phyloP scores from a whole-genome alignment of 2,113 vertebrate genomes.

The Saccopteryx bilineata region DNA sequence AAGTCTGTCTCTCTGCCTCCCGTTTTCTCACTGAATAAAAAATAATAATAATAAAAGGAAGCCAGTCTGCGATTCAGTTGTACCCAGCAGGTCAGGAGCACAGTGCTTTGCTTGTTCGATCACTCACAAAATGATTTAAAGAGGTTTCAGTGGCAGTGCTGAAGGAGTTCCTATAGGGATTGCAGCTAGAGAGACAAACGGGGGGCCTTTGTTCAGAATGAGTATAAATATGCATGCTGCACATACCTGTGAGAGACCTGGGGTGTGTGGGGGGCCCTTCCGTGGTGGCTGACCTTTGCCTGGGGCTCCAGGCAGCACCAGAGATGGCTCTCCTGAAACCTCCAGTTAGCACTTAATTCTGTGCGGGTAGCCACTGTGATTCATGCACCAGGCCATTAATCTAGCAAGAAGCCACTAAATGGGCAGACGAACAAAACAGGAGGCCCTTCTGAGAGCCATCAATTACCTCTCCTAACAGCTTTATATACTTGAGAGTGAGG shows the following conservation, averaged over 20 bases:
- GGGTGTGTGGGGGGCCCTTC: not conserved
- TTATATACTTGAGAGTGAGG: constrained; percentile 77
- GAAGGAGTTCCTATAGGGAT: constrained; percentile 5
- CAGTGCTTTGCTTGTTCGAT: constrained; percentile 16
- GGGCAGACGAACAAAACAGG: constrained; percentile 73
- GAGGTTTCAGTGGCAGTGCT: not conserved
- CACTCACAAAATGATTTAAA: constrained; percentile 44
- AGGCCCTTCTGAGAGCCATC: constrained; percentile 73
- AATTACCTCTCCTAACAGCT: constrained; percentile 66
- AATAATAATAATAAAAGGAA: not conserved
- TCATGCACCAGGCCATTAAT: constrained; percentile 78
- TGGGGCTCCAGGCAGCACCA: not conserved
- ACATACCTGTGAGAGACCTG: not conserved
- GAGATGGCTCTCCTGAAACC: not conserved
- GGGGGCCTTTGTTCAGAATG: not conserved
- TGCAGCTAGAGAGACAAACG: not conserved
- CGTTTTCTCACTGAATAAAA: no score
- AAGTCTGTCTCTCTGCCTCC: no score
- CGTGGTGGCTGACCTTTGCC: not conserved
- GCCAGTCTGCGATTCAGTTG: not conserved
- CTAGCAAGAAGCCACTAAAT: constrained; percentile 63
- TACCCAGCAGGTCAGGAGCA: not conserved
- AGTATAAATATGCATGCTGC: not conserved
- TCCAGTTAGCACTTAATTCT: constrained; percentile 48
- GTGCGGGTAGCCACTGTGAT: constrained; percentile 7